Evolutionary conservation across 1,140 invertebrate genomes (phyloP), one percentile per base, ranked within the genome.

Genomic region (Harpegnathos saltator): DNA sequence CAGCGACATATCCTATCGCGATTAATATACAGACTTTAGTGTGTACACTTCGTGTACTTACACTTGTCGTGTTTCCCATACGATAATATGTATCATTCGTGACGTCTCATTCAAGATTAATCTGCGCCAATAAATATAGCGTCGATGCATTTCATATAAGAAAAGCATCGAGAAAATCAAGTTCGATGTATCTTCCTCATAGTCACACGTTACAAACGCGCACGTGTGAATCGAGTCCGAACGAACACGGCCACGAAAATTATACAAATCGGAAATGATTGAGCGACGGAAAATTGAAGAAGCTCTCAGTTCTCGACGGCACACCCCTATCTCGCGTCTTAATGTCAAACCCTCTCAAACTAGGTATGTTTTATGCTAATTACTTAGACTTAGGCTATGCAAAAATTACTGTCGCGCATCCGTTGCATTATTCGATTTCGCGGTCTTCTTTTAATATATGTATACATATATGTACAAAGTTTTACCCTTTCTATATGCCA

Each of bases 391-490:
- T 68, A 29, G 5, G 11, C 24, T 56, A 65, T 26, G 2, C 3
- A 5, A 65, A 65, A 33, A 19, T 17, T 29, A 54, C 15, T 17
- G 11, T 69, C 17, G 22, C n/a, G 61, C 2, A 44, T 14, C 9
- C 54, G 4, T 77, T 58, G 33, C 12, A 69, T 48, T 52, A 69
- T 48, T 80, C 63, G 14, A 63, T 0, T 33, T 77, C 26, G 9
- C 44, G 15, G 38, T 44, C 19, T 4, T 77, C 33, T 52, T 24
- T 58, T n/a, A 24, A 71, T 44, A 44, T 44, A 44, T 44, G 7
- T 44, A 44, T 44, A 44, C 38, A 44, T 80, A 48, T 80, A 80
- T 80, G n/a, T 80, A 80, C 65, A 80, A 71, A 69, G n/a, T 69
- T 3, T 68, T 58, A 29, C 7, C 15, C 9, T 26, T 14, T 44